Conservation (phyloP, 1,140 invertebrate species). For the Asobara japonica region DNA sequence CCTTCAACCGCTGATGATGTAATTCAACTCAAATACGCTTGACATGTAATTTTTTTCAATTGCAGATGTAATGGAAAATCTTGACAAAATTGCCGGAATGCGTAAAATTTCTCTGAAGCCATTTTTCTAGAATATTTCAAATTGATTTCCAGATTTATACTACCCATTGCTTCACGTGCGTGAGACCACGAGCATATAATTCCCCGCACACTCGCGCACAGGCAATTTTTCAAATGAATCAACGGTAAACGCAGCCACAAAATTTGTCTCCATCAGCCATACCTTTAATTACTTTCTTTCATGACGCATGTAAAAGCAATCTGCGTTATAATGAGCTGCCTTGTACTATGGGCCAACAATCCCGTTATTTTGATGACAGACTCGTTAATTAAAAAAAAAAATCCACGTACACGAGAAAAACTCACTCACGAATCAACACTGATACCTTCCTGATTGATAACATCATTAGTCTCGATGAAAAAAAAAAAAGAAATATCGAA, state of each 20-base stretch:
- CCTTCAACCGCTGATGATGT: conserved; percentile 3
- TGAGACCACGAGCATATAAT: too few relatives aligned
- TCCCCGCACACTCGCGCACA: too few relatives aligned
- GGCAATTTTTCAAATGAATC: too few relatives aligned
- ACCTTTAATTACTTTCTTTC: background rate
- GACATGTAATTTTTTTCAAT: background rate
- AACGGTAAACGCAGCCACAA: background rate
- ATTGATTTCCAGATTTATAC: too few relatives aligned
- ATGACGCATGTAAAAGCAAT: background rate
- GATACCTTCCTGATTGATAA: background rate
- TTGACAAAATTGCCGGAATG: background rate
- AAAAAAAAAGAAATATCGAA: background rate
- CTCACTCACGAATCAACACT: background rate
- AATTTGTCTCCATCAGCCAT: background rate
- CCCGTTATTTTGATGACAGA: background rate
- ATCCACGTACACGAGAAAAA: background rate
- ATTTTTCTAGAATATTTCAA: too few relatives aligned
- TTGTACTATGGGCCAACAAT: too few relatives aligned
- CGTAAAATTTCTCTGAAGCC: too few relatives aligned
- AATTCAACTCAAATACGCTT: background rate
- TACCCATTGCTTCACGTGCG: too few relatives aligned
- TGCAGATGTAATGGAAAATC: background rate
- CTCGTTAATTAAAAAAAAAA: background rate
- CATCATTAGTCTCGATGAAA: background rate
- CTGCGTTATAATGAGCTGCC: background rate